Base-by-base conservation (phyloP, 2,888 invertebrate genomes). In the Herminia tarsipennalis region DNA sequence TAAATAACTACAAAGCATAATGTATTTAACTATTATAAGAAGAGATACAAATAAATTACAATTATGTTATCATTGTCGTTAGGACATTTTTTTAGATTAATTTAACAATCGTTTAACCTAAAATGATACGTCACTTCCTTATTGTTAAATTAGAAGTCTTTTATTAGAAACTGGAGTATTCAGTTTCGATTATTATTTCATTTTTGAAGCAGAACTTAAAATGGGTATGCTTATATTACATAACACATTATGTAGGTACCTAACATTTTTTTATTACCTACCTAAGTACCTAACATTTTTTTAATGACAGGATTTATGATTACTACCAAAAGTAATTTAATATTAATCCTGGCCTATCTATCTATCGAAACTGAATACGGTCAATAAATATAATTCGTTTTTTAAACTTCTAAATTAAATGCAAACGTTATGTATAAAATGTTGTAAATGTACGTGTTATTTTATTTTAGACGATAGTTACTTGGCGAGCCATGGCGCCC, bases 1-100 rank as follows among this genome's bases (percentile, higher is more conserved):
- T 12, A 62, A 79, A 82, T 84, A 81, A 81, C 70, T 67, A 63
- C 60, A 78, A 72, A 77, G 88, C 89, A 89, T 88, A 88, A 89
- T 90, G 76, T 78, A 74, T 77, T 78, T 75, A 70, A 73, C 62
- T 68, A 56, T 40, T 47, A 30, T 65, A 61, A 59, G 57, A 55
- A 54, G 45, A 56, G 50, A 66, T 64, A 61, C 57, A 60, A 59
- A 54, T 62, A 60, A 56, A 57, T 51, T 52, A 54, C 39, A 55
- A 55, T 46, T 55, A 58, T 61, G 44, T 28, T 47, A 58, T 50
- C 49, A 35, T 42, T 44, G 18, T 42, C 20, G 24, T 33, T 40
- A 36, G 17, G 16, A n/a, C 20, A 10, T 32, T 25, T 16, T 27
- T 37, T 28, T 21, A 37, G 37, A 37, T 37, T 21, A 18, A 12